Percentiles rank a stretch among this genome's conserved stretches.
These are phyloP conservation scores for Blera fallax DNA, from an alignment of 2,888 invertebrate genomes.

Conservation along the genomic window DNA sequence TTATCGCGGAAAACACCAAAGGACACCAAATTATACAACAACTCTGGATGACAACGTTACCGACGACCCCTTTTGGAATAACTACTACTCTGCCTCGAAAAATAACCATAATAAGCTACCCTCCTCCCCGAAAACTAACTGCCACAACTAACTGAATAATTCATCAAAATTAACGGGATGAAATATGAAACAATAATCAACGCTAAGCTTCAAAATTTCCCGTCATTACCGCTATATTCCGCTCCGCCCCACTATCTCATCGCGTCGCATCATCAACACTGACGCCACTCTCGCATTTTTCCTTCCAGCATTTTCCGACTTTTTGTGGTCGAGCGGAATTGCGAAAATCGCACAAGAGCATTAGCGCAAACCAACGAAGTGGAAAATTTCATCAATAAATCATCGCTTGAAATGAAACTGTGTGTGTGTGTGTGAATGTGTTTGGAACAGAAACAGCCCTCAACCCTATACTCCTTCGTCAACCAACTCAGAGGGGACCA, in stretches of 20 bases:
- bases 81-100: background rate
- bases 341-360: conserved; percentile 38
- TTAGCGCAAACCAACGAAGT: conserved; percentile 31
- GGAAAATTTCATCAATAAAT: conserved; percentile 67
- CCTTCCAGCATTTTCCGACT: background rate
- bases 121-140: background rate
- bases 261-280: background rate
- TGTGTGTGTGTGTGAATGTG: background rate
- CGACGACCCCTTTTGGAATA: background rate
- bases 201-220: conserved; percentile 31
- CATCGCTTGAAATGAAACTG: conserved; percentile 25
- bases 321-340: conserved; percentile 32
- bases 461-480: background rate
- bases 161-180: conserved; percentile 58
- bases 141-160: conserved; percentile 53
- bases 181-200: conserved; percentile 64
- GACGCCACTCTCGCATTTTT: conserved; percentile 1
- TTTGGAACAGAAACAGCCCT: background rate
- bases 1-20: background rate
- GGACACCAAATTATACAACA: background rate
- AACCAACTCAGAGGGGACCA: conserved; percentile 4
- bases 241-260: background rate
- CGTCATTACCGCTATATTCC: conserved; percentile 3
- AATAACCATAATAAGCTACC: conserved; percentile 5
- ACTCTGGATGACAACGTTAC: background rate